These are phyloP conservation scores for Oxyura jamaicensis DNA, from an alignment of 2,113 vertebrate species.

Conservation along the genomic window DNA sequence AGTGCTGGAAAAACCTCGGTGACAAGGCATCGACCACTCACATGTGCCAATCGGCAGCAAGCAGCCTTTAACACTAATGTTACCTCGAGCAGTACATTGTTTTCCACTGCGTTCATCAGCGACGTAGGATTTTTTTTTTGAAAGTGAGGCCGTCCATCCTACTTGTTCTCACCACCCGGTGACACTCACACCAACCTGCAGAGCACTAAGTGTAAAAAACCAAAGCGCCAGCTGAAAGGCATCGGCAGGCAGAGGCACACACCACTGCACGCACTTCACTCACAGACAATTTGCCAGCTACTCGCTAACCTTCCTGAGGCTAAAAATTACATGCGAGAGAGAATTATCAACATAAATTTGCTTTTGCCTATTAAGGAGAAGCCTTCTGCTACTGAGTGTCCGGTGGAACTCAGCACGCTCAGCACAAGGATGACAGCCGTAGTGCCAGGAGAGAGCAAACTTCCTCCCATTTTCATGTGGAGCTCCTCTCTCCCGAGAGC, in stretches of 20 bases:
- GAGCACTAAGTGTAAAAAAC: neutral
- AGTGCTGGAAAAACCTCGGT: neutral
- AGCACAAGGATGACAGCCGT: neutral
- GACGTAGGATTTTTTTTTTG: neutral
- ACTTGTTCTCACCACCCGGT: neutral
- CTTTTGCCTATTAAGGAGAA: neutral
- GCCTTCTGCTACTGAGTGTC: neutral
- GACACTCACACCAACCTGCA: neutral
- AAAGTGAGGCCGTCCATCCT: neutral
- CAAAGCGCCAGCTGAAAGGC: neutral
- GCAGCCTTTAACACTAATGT: neutral
- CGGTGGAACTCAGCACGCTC: neutral
- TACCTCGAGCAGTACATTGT: neutral
- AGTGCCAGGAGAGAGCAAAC: neutral
- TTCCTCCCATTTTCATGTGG: neutral
- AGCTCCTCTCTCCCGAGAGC: neutral
- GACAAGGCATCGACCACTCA: neutral
- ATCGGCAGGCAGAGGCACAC: neutral
- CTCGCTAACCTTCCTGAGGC: neutral
- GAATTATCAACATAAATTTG: neutral
- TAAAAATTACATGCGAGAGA: neutral
- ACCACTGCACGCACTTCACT: neutral
- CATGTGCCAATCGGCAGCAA: neutral
- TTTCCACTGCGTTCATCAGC: neutral
- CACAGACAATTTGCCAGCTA: too few relatives aligned